Evolutionary conservation across 2,113 vertebrate species (phyloP), one percentile per base, ranked within the genome.

Genomic region (Dipodomys ordii): DNA sequence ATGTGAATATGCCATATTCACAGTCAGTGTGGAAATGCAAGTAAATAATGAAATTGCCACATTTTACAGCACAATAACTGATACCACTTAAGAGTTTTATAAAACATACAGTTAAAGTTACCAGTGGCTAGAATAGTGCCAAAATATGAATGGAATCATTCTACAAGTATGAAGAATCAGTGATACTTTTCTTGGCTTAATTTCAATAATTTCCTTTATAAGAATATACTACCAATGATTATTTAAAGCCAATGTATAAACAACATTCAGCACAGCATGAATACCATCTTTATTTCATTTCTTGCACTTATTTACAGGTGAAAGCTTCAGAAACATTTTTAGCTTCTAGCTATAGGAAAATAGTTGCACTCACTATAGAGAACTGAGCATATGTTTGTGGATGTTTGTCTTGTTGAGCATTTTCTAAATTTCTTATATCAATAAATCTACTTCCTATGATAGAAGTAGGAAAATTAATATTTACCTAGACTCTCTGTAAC

Each of bases 211-310:
- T 27, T 5, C 27, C 8, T 82, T 88, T 77, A 5, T n/a, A 85
- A 23, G 10, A 80, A 62, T 92, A 84, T 44, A 32, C 18, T 62
- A 15, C 20, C 35, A 65, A 72, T 35, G 32, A 84, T 72, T 44
- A 64, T 83, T 68, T 88, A n/a, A 86, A 69, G 22, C 23, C 72
- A 91, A 65, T 49, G 82, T 87, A 76, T 90, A 90, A 91, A 80
- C 20, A 83, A 44, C 67, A 60, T 76, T 90, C 39, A 76, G 25
- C 22, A 73, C 32, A 67, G 11, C 23, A 77, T 84, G n/a, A 57
- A 57, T 57, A 57, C 15, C 53, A 57, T 16, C 49, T 49, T 49
- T 57, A 57, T 16, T 57, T 57, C 53, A 57, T 57, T 57, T 57
- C 53, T 57, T 57, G 12, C 53, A 13, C 53, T 57, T 57, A 76